Base-by-base conservation (phyloP, 2,113 vertebrate genomes). In the Tychaedon coryphoeus region DNA sequence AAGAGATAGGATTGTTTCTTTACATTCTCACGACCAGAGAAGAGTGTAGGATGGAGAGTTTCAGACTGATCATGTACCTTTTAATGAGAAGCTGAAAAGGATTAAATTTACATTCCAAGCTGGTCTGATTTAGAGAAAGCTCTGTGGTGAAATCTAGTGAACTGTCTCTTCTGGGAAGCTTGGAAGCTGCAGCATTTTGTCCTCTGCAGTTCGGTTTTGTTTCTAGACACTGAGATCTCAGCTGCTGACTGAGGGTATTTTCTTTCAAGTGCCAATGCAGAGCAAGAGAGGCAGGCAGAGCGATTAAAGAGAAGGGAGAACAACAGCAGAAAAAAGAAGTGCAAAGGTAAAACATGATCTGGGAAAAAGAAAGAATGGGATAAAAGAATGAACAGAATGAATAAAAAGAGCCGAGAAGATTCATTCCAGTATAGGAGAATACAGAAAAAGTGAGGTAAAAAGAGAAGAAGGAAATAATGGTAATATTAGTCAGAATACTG, bases 1-100 rank as follows among this genome's bases (percentile, higher is more conserved):
- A 77, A 22, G 80, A 94, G 86, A 80, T 60, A 88, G 83, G 65
- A 86, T 94, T 92, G 80, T 87, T 86, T 75, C 83, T 67, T 87
- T 67, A 71, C 51, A 9, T 84, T 88, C 69, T 87, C 3, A 0
- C 73, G 84, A 71, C 12, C 19, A 81, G 88, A 67, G 91, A 67
- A 77, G 72, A 67, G n/a, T 47, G 47, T 34, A 85, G 78, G 56
- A 76, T 43, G 33, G 51, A 86, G 72, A 81, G 28, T 70, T 92
- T 89, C 86, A 84, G 79, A 40, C 47, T 74, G 76, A 80, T 92
- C 43, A 8, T 54, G 36, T 33, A 86, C 78, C 75, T 92, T 86
- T 91, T 80, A 92, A 70, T 58, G 83, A 93, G 92, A 86, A 84
- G 48, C 60, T 75, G 53, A 86, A 87, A 91, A 84, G 64, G 76